These are phyloP conservation scores for Ophraella communa DNA, from an alignment of 2,888 invertebrate genomes.

Conservation along the genomic window DNA sequence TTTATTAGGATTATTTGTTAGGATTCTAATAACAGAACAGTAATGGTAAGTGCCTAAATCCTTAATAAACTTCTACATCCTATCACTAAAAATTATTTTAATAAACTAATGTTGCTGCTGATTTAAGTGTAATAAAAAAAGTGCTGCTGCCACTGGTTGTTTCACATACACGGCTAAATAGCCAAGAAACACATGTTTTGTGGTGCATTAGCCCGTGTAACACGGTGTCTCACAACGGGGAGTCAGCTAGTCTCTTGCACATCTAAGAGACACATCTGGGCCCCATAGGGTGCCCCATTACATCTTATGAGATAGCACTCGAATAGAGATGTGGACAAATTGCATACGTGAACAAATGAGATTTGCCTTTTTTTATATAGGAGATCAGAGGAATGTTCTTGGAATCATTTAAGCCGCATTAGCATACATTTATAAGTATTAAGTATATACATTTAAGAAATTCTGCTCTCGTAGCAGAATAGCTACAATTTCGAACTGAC, in stretches of 20 bases:
- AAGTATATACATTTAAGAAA: not conserved
- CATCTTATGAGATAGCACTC: conserved; percentile 13
- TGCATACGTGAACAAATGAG: conserved; percentile 22
- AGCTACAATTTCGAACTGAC: not conserved
- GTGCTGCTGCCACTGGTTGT: conserved; percentile 3
- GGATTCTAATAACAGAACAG: too few relatives aligned
- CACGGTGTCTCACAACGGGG: conserved; percentile 53
- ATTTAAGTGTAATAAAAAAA: not conserved
- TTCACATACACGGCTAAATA: conserved; percentile 28
- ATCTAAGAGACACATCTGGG: conserved; percentile 50
- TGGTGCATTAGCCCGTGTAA: conserved; percentile 50
- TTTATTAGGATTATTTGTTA: too few relatives aligned
- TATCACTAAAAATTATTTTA: too few relatives aligned
- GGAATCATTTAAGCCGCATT: not conserved
- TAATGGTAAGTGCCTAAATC: too few relatives aligned
- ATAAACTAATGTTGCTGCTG: too few relatives aligned
- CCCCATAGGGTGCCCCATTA: conserved; percentile 45
- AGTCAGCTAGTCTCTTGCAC: conserved; percentile 38
- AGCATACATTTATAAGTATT: not conserved
- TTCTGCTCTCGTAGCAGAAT: not conserved
- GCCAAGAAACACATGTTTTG: conserved; percentile 47
- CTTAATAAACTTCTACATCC: too few relatives aligned
- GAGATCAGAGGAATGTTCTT: not conserved
- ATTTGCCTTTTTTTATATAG: not conserved
- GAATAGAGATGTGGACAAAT: conserved; percentile 24